These are phyloP conservation scores for Oreochromis tanganicae DNA, from an alignment of 2,113 vertebrate species.

Conservation along the genomic window DNA sequence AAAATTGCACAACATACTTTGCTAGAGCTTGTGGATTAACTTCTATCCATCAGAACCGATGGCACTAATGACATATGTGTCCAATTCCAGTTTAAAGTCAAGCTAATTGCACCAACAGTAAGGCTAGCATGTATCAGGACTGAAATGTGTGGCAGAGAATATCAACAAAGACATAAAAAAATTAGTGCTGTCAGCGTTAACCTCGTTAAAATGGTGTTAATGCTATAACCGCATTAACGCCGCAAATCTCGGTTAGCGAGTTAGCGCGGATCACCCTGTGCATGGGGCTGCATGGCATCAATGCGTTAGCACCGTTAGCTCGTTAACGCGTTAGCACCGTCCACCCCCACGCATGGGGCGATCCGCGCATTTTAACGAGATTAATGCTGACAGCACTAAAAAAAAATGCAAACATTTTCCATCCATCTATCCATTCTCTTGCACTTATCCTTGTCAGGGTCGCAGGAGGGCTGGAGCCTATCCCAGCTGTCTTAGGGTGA, in stretches of 20 bases:
- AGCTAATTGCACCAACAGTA: neutral
- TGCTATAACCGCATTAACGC: neutral
- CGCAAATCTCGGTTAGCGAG: neutral
- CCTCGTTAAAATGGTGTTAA: neutral
- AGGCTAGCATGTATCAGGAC: neutral
- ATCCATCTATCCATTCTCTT: neutral
- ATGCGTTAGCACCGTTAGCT: neutral
- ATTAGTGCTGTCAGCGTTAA: rapidly evolving
- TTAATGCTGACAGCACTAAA: neutral
- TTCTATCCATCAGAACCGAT: neutral
- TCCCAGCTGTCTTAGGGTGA: neutral
- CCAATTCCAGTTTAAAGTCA: neutral
- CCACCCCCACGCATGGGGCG: neutral
- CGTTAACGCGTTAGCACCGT: neutral
- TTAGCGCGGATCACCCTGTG: rapidly evolving
- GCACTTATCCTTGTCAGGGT: neutral
- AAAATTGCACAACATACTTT: neutral
- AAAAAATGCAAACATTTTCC: neutral
- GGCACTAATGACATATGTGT: neutral
- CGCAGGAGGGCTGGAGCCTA: neutral
- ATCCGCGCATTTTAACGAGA: neutral
- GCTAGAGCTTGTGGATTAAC: neutral
- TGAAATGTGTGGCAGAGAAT: neutral
- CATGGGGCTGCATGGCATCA: neutral
- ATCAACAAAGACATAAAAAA: neutral